Conservation (phyloP, 2,113 vertebrate genomes). For the Fregetta grallaria region DNA sequence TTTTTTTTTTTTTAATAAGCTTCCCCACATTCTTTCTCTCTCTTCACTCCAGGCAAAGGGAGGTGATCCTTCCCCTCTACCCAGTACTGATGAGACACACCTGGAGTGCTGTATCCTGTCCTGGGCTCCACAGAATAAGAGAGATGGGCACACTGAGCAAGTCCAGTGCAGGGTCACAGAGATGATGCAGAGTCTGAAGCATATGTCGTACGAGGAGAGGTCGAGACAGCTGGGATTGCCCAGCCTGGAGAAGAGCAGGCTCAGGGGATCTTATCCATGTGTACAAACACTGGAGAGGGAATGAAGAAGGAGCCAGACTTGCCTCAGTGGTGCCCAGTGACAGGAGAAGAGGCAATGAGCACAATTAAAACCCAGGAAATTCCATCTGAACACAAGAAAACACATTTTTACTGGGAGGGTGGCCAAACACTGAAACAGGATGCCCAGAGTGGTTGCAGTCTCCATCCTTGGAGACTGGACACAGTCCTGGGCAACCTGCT, state of each 20-base stretch:
- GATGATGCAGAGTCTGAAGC: not conserved
- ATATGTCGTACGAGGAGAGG: fast-evolving
- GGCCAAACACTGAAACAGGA: not conserved
- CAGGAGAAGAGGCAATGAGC: not conserved
- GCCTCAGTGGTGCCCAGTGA: not conserved
- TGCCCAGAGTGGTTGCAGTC: not conserved
- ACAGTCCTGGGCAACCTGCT: not conserved
- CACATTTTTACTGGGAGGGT: not conserved
- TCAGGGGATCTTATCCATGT: not conserved
- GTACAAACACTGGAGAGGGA: not conserved
- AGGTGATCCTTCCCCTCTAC: not conserved
- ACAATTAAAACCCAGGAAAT: not conserved
- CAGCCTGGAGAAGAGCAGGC: not conserved
- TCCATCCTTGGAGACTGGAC: not conserved
- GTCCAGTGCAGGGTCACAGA: not conserved
- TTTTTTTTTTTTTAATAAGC: not conserved
- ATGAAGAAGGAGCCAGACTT: not conserved
- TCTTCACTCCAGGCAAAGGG: no score
- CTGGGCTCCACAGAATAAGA: not conserved
- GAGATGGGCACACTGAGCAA: not conserved
- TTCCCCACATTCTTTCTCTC: not conserved
- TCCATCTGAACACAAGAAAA: not conserved
- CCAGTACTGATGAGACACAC: not conserved
- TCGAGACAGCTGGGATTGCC: not conserved
- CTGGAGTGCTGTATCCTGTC: not conserved